phyloP scores from a whole-genome alignment of 2,888 invertebrate genomes.

The Coleophora deauratella region DNA sequence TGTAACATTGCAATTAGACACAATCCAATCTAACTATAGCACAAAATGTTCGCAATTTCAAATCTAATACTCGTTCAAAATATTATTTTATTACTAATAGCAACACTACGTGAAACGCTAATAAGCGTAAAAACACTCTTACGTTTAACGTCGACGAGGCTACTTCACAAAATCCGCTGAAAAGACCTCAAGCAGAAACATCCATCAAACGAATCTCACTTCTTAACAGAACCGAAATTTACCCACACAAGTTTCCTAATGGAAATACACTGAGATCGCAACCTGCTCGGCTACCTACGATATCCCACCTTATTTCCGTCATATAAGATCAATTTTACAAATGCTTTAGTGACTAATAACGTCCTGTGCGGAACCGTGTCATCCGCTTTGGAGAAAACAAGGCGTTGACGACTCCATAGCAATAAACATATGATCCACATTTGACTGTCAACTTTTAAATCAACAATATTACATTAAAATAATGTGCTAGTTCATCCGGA shows the following conservation, averaged over 20 bases:
- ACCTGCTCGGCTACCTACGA: conserved; percentile 16
- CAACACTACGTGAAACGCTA: conserved; percentile 16
- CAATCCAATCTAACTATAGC: conserved; percentile 1
- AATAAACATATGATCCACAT: conserved; percentile 55
- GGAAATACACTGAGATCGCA: conserved; percentile 33
- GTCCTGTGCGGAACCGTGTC: conserved; percentile 44
- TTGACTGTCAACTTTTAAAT: conserved; percentile 54
- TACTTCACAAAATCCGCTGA: conserved; percentile 44
- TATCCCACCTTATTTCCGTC: conserved; percentile 32
- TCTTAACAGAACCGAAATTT: conserved; percentile 58
- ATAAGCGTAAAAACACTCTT: conserved; percentile 30
- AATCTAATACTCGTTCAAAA: conserved; percentile 3
- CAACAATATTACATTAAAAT: conserved; percentile 56
- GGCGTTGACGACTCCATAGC: conserved; percentile 53
- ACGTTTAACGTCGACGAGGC: conserved; percentile 28
- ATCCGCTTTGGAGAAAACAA: conserved; percentile 43
- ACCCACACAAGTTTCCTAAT: conserved; percentile 50
- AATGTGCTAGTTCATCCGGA: conserved; percentile 33
- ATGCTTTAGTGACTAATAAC: conserved; percentile 26
- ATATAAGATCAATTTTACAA: conserved; percentile 38
- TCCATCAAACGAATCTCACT: conserved; percentile 55
- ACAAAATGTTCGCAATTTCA: conserved; percentile 1
- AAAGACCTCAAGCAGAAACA: conserved; percentile 49
- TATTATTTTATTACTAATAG: conserved; percentile 3
- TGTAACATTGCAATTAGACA: conserved; percentile 32